Evolutionary conservation across 1,140 invertebrate species (phyloP).

Genomic region (Proales similis): DNA sequence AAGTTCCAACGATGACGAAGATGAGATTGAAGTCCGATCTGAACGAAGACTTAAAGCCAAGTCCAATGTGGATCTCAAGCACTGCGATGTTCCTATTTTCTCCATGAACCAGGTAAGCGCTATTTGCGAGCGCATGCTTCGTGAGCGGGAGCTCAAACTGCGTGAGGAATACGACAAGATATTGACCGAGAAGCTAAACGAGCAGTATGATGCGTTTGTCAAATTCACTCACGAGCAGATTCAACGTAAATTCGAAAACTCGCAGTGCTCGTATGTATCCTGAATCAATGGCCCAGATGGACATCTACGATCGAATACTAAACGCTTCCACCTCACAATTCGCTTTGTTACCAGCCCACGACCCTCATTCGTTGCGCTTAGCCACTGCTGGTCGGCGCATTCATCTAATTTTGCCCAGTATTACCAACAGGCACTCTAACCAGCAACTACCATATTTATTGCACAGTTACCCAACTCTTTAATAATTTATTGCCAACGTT

Average conservation of each 20-base stretch:
- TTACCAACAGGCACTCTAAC: too few relatives aligned
- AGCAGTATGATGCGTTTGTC: conserved; percentile 94
- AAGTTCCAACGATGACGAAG: background rate
- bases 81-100: conserved; percentile 72
- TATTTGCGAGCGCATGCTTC: conserved; percentile 87
- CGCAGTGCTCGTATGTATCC: conserved; percentile 29
- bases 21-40: background rate
- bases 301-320: too few relatives aligned
- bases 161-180: conserved; percentile 85
- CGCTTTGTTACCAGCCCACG: too few relatives aligned
- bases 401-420: too few relatives aligned
- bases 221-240: conserved; percentile 95
- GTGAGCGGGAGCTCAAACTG: conserved; percentile 80
- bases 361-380: too few relatives aligned
- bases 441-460: too few relatives aligned
- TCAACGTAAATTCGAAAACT: conserved; percentile 68
- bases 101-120: conserved; percentile 86
- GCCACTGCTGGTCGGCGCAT: too few relatives aligned
- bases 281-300: too few relatives aligned
- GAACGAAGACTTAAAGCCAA: background rate
- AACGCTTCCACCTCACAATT: too few relatives aligned
- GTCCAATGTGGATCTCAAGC: background rate
- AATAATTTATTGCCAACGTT: too few relatives aligned
- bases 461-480: too few relatives aligned
- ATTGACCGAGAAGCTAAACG: conserved; percentile 78